phyloP scores from a whole-genome alignment of 2,888 invertebrate genomes.

The Teleiodes luculella region DNA sequence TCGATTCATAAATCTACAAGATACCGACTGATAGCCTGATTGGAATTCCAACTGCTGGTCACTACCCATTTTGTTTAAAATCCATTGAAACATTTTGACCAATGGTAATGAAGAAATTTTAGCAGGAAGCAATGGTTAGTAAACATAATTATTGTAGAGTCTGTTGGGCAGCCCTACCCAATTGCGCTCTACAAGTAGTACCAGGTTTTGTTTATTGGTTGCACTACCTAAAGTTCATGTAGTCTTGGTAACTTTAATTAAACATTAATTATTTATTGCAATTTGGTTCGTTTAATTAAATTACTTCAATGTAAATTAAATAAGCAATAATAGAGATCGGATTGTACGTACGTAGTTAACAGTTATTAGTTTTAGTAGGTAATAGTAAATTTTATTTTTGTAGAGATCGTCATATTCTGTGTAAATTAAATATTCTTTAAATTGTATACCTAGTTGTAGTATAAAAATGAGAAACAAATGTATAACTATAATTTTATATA shows the following conservation, averaged over 20 bases:
- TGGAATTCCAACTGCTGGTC: neutral
- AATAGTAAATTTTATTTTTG: too few species aligned
- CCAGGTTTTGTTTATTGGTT: neutral
- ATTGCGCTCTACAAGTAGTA: slow-evolving; percentile 16
- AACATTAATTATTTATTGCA: neutral
- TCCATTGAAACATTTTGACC: neutral
- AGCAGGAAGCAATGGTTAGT: neutral
- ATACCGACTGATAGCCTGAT: slow-evolving; percentile 17
- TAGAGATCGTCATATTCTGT: too few species aligned
- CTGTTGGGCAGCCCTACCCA: neutral
- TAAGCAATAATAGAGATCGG: too few species aligned
- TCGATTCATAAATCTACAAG: slow-evolving; percentile 47
- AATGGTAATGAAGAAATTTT: neutral
- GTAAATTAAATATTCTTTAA: too few species aligned
- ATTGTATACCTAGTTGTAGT: too few species aligned
- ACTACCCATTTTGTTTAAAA: neutral
- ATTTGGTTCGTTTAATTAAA: neutral
- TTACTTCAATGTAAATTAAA: neutral
- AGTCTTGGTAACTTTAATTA: slow-evolving; percentile 25
- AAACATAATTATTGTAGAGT: neutral
- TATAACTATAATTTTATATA: neutral
- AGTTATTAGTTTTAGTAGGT: too few species aligned
- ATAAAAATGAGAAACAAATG: neutral
- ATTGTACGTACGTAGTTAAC: too few species aligned
- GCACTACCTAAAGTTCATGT: slow-evolving; percentile 15